Evolutionary conservation across 2,888 invertebrate species (phyloP).

Genomic region (Drosophila niveifrons): DNA sequence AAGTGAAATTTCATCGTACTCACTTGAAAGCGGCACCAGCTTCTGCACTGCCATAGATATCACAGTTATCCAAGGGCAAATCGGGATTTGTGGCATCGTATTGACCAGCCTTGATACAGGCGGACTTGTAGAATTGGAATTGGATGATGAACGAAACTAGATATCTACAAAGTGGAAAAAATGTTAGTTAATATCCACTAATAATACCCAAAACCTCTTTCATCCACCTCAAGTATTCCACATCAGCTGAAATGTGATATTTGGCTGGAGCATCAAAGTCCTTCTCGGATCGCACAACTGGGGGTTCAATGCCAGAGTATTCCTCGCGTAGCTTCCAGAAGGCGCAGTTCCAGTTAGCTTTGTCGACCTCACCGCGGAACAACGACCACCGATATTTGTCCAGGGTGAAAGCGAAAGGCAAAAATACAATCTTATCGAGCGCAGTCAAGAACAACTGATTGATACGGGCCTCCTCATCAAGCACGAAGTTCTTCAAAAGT

Average conservation of each 20-base stretch:
- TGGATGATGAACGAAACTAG: constrained; percentile 92
- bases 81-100: constrained; percentile 89
- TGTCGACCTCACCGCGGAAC: constrained; percentile 88
- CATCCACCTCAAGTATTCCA: constrained; percentile 88
- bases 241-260: constrained; percentile 90
- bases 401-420: constrained; percentile 90
- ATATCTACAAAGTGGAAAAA: constrained; percentile 86
- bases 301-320: constrained; percentile 89
- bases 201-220: neutral
- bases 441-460: constrained; percentile 90
- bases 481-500: constrained; percentile 87
- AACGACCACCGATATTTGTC: constrained; percentile 90
- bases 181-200: neutral
- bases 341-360: constrained; percentile 88
- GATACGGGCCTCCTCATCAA: constrained; percentile 88
- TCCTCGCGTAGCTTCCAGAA: constrained; percentile 89
- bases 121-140: constrained; percentile 91
- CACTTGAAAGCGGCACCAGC: constrained; percentile 91
- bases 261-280: constrained; percentile 92
- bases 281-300: constrained; percentile 88
- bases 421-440: constrained; percentile 89
- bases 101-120: constrained; percentile 92
- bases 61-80: constrained; percentile 93
- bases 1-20: constrained; percentile 59
- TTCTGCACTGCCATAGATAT: constrained; percentile 92